phyloP scores from a whole-genome alignment of 2,888 invertebrate species.

The Mellilla xanthometata region DNA sequence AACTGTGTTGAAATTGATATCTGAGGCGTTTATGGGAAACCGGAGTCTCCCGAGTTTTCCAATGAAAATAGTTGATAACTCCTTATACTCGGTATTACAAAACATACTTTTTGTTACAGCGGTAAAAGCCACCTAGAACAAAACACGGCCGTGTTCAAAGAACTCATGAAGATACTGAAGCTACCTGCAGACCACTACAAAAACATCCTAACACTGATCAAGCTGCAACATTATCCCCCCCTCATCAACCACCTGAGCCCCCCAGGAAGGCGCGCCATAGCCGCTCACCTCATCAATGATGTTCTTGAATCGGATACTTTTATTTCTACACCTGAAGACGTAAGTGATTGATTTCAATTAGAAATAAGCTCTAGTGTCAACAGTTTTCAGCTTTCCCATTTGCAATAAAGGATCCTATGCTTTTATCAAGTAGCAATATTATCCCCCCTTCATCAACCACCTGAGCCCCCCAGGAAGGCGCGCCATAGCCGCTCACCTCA shows the following conservation, averaged over 20 bases:
- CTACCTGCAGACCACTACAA: slow-evolving; percentile 98
- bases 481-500: slow-evolving; percentile 92
- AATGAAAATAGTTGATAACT: too few species aligned
- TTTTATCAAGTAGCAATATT: slow-evolving; percentile 88
- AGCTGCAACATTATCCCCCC: slow-evolving; percentile 93
- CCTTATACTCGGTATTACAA: too few species aligned
- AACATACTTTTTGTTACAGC: slow-evolving; percentile 58
- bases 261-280: slow-evolving; percentile 91
- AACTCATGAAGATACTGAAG: slow-evolving; percentile 95
- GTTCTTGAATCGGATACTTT: slow-evolving; percentile 94
- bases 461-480: slow-evolving; percentile 95
- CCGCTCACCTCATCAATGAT: slow-evolving; percentile 94
- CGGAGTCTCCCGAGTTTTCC: too few species aligned
- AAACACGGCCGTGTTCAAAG: slow-evolving; percentile 93
- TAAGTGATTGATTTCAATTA: too few species aligned
- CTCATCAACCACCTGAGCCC: slow-evolving; percentile 94
- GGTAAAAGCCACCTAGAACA: slow-evolving; percentile 83
- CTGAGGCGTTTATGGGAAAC: too few species aligned
- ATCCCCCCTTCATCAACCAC: slow-evolving; percentile 90
- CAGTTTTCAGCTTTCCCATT: too few species aligned
- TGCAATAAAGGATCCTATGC: too few species aligned
- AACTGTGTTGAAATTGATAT: too few species aligned
- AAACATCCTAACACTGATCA: slow-evolving; percentile 93
- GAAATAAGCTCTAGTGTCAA: too few species aligned
- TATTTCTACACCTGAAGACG: slow-evolving; percentile 94